Percentiles rank a stretch among this genome's conserved stretches.
Evolutionary conservation across 2,888 invertebrate genomes (phyloP).

Genomic region (Limulus polyphemus): DNA sequence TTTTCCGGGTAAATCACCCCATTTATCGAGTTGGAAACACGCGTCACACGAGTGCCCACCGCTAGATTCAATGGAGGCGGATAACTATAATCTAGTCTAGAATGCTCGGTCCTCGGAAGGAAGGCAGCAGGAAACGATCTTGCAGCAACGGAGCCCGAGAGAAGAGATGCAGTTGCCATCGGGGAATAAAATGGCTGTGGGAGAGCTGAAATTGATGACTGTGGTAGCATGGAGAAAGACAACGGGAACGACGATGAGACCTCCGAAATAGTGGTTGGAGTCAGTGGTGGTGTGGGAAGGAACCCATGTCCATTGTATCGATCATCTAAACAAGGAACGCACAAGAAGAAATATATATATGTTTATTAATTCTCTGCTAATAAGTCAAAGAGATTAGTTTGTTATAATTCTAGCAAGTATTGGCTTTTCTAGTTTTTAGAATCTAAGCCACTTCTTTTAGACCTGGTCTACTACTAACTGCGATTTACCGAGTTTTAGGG

Average conservation of each 20-base stretch:
- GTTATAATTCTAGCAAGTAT: too few relatives aligned
- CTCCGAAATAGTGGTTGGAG: constrained; percentile 7
- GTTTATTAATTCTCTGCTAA: too few relatives aligned
- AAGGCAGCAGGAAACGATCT: constrained; percentile 17
- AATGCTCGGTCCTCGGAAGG: constrained; percentile 1
- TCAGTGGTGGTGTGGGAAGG: constrained; percentile 18
- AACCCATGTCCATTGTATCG: constrained; percentile 1
- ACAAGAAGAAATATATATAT: not conserved
- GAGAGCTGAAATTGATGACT: constrained; percentile 5
- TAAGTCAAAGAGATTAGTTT: too few relatives aligned
- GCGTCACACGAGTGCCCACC: too few relatives aligned
- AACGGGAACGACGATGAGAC: too few relatives aligned
- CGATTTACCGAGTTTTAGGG: too few relatives aligned
- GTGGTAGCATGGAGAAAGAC: not conserved
- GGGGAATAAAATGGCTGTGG: constrained; percentile 3
- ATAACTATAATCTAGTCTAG: not conserved
- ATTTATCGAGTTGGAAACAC: too few relatives aligned
- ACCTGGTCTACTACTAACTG: too few relatives aligned
- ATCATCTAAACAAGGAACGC: constrained; percentile 11
- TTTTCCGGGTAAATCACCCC: not conserved
- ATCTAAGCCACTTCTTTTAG: too few relatives aligned
- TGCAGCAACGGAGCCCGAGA: not conserved
- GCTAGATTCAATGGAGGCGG: not conserved
- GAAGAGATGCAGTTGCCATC: too few relatives aligned
- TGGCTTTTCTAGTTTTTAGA: too few relatives aligned